Percentiles rank a stretch among this genome's conserved stretches.
Evolutionary conservation across 2,888 invertebrate species (phyloP).

Genomic region (Graphium colonna): DNA sequence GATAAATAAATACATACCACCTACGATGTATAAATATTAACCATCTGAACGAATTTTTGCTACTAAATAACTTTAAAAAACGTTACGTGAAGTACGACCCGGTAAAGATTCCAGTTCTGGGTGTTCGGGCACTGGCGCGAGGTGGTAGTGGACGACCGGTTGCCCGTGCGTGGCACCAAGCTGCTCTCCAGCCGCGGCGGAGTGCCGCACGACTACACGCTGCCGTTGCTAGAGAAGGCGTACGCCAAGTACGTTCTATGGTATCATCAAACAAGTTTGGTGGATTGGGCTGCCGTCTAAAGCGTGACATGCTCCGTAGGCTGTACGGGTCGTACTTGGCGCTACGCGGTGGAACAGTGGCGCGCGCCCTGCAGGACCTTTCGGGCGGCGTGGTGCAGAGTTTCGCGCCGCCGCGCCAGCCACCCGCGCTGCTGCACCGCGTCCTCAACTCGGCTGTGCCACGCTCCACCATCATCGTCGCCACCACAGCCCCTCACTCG

Average conservation of each 20-base stretch:
- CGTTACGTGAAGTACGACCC: background rate
- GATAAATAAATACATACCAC: too few species aligned
- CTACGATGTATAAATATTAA: too few species aligned
- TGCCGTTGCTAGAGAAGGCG: constrained; percentile 88
- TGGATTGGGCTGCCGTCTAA: background rate
- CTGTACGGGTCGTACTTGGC: constrained; percentile 85
- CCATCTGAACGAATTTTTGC: too few species aligned
- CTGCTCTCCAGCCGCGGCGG: constrained; percentile 81
- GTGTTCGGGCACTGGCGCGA: constrained; percentile 90
- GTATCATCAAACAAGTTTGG: too few species aligned
- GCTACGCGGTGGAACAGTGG: constrained; percentile 79
- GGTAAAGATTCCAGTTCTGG: constrained; percentile 86
- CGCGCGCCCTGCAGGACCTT: constrained; percentile 85
- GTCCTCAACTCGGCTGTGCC: constrained; percentile 85
- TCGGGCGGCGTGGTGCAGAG: constrained; percentile 89
- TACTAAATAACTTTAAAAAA: too few species aligned
- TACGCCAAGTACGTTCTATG: constrained; percentile 89
- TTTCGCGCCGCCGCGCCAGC: constrained; percentile 82
- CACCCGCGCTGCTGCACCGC: constrained; percentile 83
- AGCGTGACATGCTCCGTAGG: constrained; percentile 49
- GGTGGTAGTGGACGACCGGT: constrained; percentile 86
- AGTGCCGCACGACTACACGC: constrained; percentile 84
- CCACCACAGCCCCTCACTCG: constrained; percentile 79
- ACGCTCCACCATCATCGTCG: constrained; percentile 84
- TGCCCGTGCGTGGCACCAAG: constrained; percentile 84